phyloP scores from a whole-genome alignment of 2,797 vertebrate species.

The Kryptopterus vitreolus region DNA sequence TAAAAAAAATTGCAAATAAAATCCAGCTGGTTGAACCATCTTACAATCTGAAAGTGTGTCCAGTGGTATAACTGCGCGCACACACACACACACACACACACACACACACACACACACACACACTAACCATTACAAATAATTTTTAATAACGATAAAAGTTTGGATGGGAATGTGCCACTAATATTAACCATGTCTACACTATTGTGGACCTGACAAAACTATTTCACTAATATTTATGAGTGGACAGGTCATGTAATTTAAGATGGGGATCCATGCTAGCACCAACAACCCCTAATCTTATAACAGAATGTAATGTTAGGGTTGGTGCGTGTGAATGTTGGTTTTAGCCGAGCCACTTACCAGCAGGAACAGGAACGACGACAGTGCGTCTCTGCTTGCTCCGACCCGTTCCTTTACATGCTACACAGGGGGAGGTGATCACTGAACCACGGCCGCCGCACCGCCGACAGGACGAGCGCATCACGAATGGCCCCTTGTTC shows the following conservation, averaged over 20 bases:
- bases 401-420: conserved; percentile 86
- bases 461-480: conserved; percentile 92
- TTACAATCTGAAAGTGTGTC: neutral
- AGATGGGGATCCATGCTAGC: neutral
- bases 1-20: neutral
- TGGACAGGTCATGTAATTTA: neutral
- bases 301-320: neutral
- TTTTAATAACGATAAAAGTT: neutral
- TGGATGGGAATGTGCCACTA: neutral
- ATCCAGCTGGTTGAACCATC: neutral
- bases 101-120: no score
- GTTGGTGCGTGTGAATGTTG: neutral
- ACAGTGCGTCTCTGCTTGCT: conserved; percentile 91
- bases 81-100: no score
- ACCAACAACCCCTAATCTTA: neutral
- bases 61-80: neutral
- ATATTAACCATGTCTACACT: neutral
- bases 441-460: conserved; percentile 87
- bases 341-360: conserved; percentile 66
- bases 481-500: conserved; percentile 95
- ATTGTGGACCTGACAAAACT: neutral
- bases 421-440: conserved; percentile 80
- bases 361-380: conserved; percentile 92
- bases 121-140: neutral
- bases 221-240: neutral